These are phyloP conservation scores for Heliopora coerulea DNA, from an alignment of 92 coral and sea anemone species.

Conservation along the genomic window DNA sequence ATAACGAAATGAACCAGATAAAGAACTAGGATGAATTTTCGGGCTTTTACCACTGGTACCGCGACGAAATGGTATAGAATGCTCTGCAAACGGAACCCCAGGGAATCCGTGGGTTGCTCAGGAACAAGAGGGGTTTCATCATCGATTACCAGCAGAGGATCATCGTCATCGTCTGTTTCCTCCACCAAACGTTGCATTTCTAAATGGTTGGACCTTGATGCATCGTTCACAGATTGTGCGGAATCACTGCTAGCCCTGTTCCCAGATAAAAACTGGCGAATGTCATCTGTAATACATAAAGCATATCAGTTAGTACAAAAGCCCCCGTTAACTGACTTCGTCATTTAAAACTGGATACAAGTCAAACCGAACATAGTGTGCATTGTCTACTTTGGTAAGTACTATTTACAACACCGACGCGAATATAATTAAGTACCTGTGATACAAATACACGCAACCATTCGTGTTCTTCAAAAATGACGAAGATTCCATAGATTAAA, in stretches of 20 bases:
- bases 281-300: constrained; percentile 54
- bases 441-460: no score
- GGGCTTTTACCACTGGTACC: constrained; percentile 53
- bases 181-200: not conserved
- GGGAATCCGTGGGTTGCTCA: constrained; percentile 1
- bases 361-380: no score
- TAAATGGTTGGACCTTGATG: not conserved
- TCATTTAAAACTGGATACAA: no score
- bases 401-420: no score
- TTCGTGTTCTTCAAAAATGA: no score
- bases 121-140: constrained; percentile 12
- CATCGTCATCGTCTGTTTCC: constrained; percentile 50
- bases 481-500: no score
- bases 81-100: constrained; percentile 50
- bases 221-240: not conserved
- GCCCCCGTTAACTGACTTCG: no score
- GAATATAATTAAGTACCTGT: no score
- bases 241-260: constrained; percentile 18
- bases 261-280: constrained; percentile 67
- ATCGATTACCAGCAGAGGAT: constrained; percentile 26
- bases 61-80: constrained; percentile 58
- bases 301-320: no score
- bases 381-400: no score
- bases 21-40: constrained; percentile 53
- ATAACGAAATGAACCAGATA: constrained; percentile 47